These are phyloP conservation scores for Anas bahamensis DNA, from an alignment of 2,797 vertebrate species.

Conservation along the genomic window DNA sequence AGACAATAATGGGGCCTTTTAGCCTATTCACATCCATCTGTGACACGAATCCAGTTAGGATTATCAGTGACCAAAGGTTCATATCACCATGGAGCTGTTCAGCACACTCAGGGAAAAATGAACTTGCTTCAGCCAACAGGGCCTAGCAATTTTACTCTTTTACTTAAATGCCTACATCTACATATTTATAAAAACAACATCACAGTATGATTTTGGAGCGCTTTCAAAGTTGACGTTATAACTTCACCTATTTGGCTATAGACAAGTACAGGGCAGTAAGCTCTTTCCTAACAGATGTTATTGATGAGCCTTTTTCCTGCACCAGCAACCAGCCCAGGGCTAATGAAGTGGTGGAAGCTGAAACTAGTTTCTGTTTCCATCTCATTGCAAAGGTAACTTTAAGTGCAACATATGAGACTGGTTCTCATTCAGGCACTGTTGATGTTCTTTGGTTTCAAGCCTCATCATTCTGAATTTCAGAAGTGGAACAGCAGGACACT, in stretches of 20 bases:
- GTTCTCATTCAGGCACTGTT: not conserved
- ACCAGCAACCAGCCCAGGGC: not conserved
- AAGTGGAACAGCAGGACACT: not conserved
- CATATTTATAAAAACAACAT: not conserved
- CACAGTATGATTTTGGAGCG: not conserved
- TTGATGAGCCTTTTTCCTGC: not conserved
- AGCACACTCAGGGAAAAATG: not conserved
- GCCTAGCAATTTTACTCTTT: not conserved
- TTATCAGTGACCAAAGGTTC: not conserved
- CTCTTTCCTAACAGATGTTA: too few relatives aligned
- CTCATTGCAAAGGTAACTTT: not conserved
- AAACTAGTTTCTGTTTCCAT: not conserved
- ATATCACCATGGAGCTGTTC: rapidly evolving
- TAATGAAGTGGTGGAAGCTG: not conserved
- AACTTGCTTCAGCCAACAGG: not conserved
- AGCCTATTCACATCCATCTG: not conserved
- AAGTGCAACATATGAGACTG: not conserved
- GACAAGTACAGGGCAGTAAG: not conserved
- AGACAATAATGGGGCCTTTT: not conserved
- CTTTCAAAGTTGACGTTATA: not conserved
- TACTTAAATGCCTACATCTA: not conserved
- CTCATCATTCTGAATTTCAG: not conserved
- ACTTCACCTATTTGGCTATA: not conserved
- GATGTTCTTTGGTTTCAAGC: not conserved
- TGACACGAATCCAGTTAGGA: not conserved